These are phyloP conservation scores for Acromyrmex charruanus DNA, from an alignment of 1,140 invertebrate genomes.

Conservation along the genomic window DNA sequence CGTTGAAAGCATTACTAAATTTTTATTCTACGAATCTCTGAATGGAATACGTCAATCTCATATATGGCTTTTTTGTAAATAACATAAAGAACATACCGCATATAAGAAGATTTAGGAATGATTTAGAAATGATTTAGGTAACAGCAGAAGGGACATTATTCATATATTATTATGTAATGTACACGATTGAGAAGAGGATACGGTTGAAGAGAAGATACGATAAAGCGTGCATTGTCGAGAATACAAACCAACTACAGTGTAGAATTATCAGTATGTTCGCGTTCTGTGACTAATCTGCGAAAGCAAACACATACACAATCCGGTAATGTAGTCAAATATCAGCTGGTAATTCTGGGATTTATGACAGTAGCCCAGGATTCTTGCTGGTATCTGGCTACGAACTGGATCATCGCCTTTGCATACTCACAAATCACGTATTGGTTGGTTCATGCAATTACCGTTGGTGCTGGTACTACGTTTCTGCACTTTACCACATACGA, in stretches of 20 bases:
- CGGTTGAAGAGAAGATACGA: background rate
- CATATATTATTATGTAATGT: background rate
- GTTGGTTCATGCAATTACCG: constrained; percentile 83
- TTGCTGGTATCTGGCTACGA: constrained; percentile 92
- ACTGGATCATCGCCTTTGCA: constrained; percentile 86
- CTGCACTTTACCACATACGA: constrained; percentile 73
- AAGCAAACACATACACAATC: constrained; percentile 80
- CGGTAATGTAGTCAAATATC: constrained; percentile 94
- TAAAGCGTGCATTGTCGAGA: constrained; percentile 12
- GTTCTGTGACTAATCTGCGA: constrained; percentile 84
- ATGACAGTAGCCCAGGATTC: constrained; percentile 90
- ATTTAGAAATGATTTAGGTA: background rate
- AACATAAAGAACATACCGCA: constrained; percentile 18
- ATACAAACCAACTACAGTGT: background rate
- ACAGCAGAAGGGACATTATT: background rate
- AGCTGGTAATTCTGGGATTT: constrained; percentile 98
- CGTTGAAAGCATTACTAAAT: constrained; percentile 5
- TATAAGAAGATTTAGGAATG: background rate
- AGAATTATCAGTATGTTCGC: constrained; percentile 78
- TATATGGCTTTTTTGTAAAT: constrained; percentile 45
- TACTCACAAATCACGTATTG: constrained; percentile 81
- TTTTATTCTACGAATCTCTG: background rate
- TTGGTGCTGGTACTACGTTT: constrained; percentile 82
- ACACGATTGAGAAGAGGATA: background rate
- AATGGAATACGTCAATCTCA: background rate